phyloP scores from a whole-genome alignment of 2,888 invertebrate species.

The Thyatira batis region DNA sequence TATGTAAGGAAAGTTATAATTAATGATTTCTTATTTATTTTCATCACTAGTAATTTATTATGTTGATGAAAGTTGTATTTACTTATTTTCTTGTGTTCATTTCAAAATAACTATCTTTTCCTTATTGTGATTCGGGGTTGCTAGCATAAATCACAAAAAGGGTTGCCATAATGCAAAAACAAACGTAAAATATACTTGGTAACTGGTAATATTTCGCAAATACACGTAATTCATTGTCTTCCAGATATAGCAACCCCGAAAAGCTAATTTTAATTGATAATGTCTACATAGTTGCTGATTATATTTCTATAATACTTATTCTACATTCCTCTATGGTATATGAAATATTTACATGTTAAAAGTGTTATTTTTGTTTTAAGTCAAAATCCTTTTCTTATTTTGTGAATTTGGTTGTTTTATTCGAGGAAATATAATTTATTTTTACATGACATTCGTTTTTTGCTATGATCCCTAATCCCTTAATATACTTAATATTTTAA shows the following conservation, averaged over 20 bases:
- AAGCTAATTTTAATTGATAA: not conserved
- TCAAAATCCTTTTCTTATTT: not conserved
- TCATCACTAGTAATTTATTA: not conserved
- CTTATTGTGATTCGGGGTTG: not conserved
- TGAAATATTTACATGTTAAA: not conserved
- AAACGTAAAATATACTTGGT: not conserved
- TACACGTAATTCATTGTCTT: not conserved
- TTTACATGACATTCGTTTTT: constrained; percentile 18
- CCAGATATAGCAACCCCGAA: not conserved
- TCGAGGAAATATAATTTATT: constrained; percentile 24
- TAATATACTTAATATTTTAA: too few species aligned
- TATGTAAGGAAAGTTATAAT: not conserved
- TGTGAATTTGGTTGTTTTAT: not conserved
- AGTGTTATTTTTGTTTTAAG: not conserved
- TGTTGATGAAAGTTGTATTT: not conserved
- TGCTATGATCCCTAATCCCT: not conserved
- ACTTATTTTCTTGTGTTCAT: not conserved
- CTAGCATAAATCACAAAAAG: not conserved
- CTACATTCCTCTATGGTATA: not conserved
- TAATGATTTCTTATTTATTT: not conserved
- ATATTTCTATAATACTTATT: not conserved
- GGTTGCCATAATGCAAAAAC: not conserved
- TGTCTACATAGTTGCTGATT: not conserved
- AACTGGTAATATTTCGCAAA: not conserved
- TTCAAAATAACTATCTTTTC: not conserved